Base-by-base conservation (phyloP, 2,113 vertebrate genomes). In the Probosciger aterrimus region DNA sequence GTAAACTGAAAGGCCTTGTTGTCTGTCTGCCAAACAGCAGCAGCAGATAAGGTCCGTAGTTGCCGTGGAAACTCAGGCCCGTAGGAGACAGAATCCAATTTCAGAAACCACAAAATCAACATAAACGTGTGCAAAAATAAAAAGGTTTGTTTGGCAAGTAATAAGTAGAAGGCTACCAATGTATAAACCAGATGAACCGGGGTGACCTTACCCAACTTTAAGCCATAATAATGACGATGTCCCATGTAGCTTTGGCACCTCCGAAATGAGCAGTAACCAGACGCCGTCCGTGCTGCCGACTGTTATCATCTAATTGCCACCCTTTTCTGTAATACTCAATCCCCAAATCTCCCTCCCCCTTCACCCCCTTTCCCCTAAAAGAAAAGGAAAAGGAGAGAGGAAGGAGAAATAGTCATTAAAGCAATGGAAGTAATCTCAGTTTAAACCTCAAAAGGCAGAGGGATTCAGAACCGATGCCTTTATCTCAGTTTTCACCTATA, bases 11-110 rank as follows among this genome's bases (percentile, higher is more conserved):
- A 98, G 98, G 97, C 94, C 97, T 95, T 96, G 97, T 97, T 99
- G 99, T 99, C 98, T 98, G 97, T 93, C 92, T 98, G 98, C 98
- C 98, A 98, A 98, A 97, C 96, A 97, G 97, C 98, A 97, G 98
- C 97, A 98, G 98, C 98, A 99, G 99, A 99, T 99, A 99, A 99
- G 98, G 97, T 97, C 98, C 95, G 95, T 96, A 97, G 98, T 99
- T 98, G 97, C 99, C 75, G 97, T 98, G 98, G 99, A 99, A 98
- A 99, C 98, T 87, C 89, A 90, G 98, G 98, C 97, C 98, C 96
- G 97, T 97, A 98, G 98, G 99, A 99, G 99, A 99, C 99, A 98
- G 98, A 98, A 98, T 98, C 99, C 98, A 98, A 98, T 99, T 99
- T 98, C 98, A 98, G 96, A 98, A 99, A 99, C 98, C 98, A 98